These are phyloP conservation scores for Himalopsyche kuldschensis DNA, from an alignment of 2,888 invertebrate genomes.

Conservation along the genomic window DNA sequence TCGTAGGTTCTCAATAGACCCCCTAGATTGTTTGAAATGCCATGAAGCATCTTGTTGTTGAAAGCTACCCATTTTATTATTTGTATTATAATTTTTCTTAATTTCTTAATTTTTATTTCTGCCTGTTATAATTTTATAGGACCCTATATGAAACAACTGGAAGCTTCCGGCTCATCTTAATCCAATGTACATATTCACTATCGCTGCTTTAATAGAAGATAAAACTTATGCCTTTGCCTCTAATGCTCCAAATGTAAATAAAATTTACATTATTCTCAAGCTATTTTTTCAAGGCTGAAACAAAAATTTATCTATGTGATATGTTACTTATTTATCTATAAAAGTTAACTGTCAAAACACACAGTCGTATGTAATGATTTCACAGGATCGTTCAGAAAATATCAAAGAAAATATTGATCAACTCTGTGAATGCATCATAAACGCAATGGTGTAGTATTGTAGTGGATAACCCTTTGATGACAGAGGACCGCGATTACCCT, in stretches of 20 bases:
- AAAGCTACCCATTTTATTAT: not conserved
- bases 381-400: too few relatives aligned
- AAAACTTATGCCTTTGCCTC: not conserved
- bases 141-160: not conserved
- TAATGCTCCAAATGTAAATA: not conserved
- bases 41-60: slow-evolving; percentile 19
- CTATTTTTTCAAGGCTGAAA: too few relatives aligned
- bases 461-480: too few relatives aligned
- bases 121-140: not conserved
- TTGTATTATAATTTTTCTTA: not conserved
- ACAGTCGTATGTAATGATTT: too few relatives aligned
- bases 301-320: too few relatives aligned
- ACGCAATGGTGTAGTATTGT: too few relatives aligned
- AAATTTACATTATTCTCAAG: too few relatives aligned
- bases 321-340: too few relatives aligned
- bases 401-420: too few relatives aligned
- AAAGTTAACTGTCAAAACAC: too few relatives aligned
- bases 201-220: slow-evolving; percentile 4
- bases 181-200: slow-evolving; percentile 19
- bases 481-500: too few relatives aligned
- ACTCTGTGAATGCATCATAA: too few relatives aligned
- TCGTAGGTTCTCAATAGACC: slow-evolving; percentile 19
- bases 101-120: not conserved
- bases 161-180: not conserved
- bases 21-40: slow-evolving; percentile 19